phyloP scores from a whole-genome alignment of 2,113 vertebrate species.

The Ploceus nigricollis region DNA sequence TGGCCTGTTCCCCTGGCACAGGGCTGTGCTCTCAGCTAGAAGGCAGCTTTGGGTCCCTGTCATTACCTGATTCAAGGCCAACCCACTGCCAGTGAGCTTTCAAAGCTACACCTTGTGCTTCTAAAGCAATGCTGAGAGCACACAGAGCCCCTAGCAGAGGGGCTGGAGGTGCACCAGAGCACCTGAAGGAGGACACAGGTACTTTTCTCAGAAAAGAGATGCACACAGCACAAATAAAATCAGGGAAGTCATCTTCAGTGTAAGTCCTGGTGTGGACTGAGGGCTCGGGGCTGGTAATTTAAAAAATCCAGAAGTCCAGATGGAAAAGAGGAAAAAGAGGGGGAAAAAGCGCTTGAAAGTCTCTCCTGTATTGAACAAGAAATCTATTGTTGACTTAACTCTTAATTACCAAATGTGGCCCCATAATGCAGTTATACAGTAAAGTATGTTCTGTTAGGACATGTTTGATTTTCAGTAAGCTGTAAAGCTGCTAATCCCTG shows the following conservation, averaged over 20 bases:
- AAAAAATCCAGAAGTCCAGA: not conserved
- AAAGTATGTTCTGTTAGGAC: slow-evolving; percentile 33
- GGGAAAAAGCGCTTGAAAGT: not conserved
- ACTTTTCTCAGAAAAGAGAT: not conserved
- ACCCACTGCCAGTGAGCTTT: rapidly evolving
- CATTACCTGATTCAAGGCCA: not conserved
- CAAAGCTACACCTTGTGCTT: rapidly evolving
- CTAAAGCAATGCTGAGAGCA: not conserved
- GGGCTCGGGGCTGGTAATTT: rapidly evolving
- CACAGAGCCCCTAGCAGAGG: not conserved
- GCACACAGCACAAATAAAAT: rapidly evolving
- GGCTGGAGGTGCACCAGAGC: not conserved
- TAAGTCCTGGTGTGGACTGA: not conserved
- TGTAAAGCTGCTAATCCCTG: slow-evolving; percentile 55
- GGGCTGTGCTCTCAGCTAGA: not conserved
- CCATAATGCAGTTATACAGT: not conserved
- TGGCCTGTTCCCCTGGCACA: not conserved
- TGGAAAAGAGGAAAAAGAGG: not conserved
- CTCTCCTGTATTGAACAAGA: not conserved
- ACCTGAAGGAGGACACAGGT: not conserved
- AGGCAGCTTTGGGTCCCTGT: not conserved
- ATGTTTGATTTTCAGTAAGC: slow-evolving; percentile 56
- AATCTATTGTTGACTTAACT: not conserved
- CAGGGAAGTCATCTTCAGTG: not conserved
- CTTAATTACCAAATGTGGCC: not conserved